A percentile compares a stretch with the other conserved stretches of the same genome.
Evolutionary conservation across 2,888 invertebrate genomes (phyloP).

Genomic region (Polymixis flavicincta): DNA sequence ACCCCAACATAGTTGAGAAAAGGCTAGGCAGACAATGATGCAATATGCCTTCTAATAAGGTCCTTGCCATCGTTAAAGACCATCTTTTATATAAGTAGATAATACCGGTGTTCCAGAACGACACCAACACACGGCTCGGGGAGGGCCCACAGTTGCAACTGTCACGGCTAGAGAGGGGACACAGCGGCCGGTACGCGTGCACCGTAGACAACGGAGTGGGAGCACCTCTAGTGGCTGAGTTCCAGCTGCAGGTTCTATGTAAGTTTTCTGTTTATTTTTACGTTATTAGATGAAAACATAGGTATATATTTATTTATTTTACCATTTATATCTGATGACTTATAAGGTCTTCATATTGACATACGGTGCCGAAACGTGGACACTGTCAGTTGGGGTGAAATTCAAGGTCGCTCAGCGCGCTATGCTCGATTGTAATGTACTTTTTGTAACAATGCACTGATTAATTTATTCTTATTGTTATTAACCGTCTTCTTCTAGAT

Average conservation of each 20-base stretch:
- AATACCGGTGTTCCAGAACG: constrained; percentile 80
- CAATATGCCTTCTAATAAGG: not conserved
- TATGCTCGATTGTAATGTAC: no score
- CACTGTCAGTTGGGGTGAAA: no score
- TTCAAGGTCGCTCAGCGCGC: no score
- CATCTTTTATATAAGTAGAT: constrained; percentile 65
- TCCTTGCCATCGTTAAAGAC: constrained; percentile 12
- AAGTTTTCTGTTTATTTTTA: constrained; percentile 77
- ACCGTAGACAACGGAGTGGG: constrained; percentile 93
- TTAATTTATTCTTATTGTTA: no score
- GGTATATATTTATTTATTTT: no score
- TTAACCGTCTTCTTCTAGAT: constrained; percentile 82
- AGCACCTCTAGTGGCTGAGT: constrained; percentile 92
- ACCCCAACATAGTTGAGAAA: no score
- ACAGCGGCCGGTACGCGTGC: constrained; percentile 92
- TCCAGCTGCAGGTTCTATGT: constrained; percentile 92
- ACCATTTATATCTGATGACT: no score
- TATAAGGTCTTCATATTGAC: no score
- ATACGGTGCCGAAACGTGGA: no score
- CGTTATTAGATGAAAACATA: no score
- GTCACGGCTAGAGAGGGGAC: constrained; percentile 91
- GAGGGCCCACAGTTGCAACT: constrained; percentile 92
- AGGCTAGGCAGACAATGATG: no score
- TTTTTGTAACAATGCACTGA: no score
- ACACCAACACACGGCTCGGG: constrained; percentile 82